Conservation (phyloP, 1,140 invertebrate species). For the Drosophila pseudoananassae region DNA sequence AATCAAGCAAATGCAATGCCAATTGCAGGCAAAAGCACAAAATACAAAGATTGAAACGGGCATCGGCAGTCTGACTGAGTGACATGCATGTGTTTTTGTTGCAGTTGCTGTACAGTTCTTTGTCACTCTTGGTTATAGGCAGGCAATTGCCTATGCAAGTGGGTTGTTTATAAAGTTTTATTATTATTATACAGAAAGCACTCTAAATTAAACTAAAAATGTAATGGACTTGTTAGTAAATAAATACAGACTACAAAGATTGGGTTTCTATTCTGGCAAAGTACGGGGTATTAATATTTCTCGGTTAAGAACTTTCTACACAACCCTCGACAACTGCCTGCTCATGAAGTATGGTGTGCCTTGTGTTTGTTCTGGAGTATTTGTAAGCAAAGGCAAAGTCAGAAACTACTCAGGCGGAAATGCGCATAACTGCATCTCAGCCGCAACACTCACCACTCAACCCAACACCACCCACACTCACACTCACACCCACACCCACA, state of each 20-base stretch:
- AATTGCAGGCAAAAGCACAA: slow-evolving; percentile 71
- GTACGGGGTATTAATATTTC: not conserved
- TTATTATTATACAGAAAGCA: not conserved
- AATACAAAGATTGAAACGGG: slow-evolving; percentile 73
- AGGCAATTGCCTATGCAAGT: slow-evolving; percentile 49
- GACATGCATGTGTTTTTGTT: slow-evolving; percentile 60
- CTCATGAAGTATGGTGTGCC: not conserved
- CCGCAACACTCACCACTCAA: slow-evolving; percentile 39
- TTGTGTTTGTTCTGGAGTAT: slow-evolving; percentile 47
- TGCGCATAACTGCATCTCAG: slow-evolving; percentile 74
- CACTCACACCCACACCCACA: slow-evolving; percentile 4
- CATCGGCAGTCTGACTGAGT: slow-evolving; percentile 72
- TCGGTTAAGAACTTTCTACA: slow-evolving; percentile 1
- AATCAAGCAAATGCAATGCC: slow-evolving; percentile 78
- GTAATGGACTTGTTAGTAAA: not conserved
- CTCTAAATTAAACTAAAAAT: not conserved
- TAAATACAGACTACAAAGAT: not conserved
- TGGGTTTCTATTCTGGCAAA: not conserved
- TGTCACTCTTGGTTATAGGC: slow-evolving; percentile 43
- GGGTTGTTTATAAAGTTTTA: slow-evolving; percentile 20
- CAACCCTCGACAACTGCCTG: slow-evolving; percentile 37
- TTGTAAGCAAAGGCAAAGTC: slow-evolving; percentile 72
- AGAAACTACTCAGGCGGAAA: slow-evolving; percentile 71
- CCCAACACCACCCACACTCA: not conserved
- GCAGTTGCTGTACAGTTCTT: slow-evolving; percentile 5